Conservation (phyloP, 2,113 vertebrate genomes). For the Microcebus tavaratra region DNA sequence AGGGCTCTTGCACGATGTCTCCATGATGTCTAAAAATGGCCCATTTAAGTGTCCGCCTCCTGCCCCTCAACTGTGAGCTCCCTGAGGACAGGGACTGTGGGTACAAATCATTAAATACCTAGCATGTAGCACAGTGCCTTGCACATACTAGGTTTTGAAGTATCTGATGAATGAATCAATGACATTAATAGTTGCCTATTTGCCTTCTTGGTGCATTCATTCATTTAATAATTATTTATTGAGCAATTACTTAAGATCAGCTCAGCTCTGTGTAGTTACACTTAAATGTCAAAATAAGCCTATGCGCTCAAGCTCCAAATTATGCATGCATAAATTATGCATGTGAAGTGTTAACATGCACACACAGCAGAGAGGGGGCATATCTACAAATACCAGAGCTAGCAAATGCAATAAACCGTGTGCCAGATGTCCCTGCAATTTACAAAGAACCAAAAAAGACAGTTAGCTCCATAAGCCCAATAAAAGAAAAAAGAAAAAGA, state of each 20-base stretch:
- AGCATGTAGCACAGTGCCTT: neutral
- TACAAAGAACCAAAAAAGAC: conserved; percentile 78
- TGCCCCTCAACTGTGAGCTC: neutral
- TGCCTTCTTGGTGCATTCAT: conserved; percentile 13
- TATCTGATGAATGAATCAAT: neutral
- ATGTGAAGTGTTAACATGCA: conserved; percentile 41
- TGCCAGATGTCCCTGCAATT: conserved; percentile 76
- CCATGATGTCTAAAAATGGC: neutral
- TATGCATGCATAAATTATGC: conserved; percentile 51
- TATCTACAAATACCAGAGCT: conserved; percentile 56
- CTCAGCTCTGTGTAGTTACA: conserved; percentile 5
- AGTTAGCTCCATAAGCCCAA: conserved; percentile 79
- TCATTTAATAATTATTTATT: conserved; percentile 47
- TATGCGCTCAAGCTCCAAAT: conserved; percentile 23
- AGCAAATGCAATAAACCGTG: conserved; percentile 49
- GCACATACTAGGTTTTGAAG: neutral
- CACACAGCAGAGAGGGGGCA: neutral
- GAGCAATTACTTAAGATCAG: conserved; percentile 28
- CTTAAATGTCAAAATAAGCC: conserved; percentile 62
- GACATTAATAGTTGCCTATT: neutral
- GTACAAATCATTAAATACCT: neutral
- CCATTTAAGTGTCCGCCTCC: neutral
- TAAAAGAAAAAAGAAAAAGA: neutral
- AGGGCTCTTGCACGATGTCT: neutral
- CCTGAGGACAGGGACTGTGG: neutral